Percentiles rank a stretch among this genome's conserved stretches.
phyloP scores from a whole-genome alignment of 2,113 vertebrate species.

The Eulacestoma nigropectus region DNA sequence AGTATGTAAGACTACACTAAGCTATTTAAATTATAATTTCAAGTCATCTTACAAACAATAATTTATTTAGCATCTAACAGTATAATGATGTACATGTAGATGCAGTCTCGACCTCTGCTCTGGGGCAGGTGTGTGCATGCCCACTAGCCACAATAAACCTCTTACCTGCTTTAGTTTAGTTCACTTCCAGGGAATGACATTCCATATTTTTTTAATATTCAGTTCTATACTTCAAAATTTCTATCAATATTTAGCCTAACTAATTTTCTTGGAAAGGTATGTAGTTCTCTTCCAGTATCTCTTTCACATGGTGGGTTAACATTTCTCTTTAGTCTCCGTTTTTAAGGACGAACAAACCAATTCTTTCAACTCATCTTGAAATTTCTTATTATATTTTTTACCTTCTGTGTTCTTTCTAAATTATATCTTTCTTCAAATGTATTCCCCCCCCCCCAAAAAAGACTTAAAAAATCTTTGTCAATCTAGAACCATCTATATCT shows the following conservation, averaged over 20 bases:
- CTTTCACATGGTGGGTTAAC: not conserved
- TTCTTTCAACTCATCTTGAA: not conserved
- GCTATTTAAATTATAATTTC: not conserved
- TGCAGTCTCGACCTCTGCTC: not conserved
- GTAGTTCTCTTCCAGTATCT: not conserved
- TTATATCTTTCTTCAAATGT: not conserved
- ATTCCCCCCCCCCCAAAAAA: not conserved
- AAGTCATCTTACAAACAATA: not conserved
- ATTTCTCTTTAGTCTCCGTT: not conserved
- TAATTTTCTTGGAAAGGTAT: not conserved
- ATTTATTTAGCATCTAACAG: not conserved
- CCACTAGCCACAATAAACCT: not conserved
- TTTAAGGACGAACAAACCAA: not conserved
- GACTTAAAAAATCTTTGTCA: not conserved
- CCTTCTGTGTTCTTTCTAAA: not conserved
- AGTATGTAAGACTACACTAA: not conserved
- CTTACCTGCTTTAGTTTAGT: not conserved
- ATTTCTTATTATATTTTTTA: not conserved
- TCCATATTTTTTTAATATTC: not conserved
- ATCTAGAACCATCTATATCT: not conserved
- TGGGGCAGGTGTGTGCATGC: not conserved
- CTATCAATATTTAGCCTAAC: not conserved
- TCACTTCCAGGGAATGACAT: not conserved
- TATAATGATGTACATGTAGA: fast-evolving
- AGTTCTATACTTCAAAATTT: not conserved